Evolutionary conservation across 2,797 vertebrate genomes (phyloP).

Genomic region (Chrosomus eos): DNA sequence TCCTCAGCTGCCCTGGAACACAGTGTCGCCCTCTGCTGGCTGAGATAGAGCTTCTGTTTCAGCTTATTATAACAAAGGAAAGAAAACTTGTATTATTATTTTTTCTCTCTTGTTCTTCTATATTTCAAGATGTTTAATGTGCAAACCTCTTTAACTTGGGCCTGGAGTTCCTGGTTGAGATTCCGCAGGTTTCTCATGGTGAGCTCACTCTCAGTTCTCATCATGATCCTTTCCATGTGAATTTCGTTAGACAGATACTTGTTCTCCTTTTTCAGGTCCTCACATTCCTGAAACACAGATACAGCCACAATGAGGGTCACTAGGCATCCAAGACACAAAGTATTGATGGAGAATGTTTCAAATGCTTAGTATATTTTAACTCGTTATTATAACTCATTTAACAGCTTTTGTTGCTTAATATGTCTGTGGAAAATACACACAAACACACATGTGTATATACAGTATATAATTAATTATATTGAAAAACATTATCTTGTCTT

Average conservation of each 20-base stretch:
- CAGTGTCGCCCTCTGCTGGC: constrained; percentile 75
- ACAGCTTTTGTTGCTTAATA: too few relatives aligned
- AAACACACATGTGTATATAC: too few relatives aligned
- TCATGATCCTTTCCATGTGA: constrained; percentile 82
- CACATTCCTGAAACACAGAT: constrained; percentile 77
- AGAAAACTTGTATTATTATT: background rate
- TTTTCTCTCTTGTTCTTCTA: background rate
- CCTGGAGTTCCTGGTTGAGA: constrained; percentile 82
- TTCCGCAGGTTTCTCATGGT: constrained; percentile 83
- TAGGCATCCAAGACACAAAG: background rate
- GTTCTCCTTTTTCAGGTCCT: constrained; percentile 83
- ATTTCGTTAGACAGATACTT: constrained; percentile 81
- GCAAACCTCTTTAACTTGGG: constrained; percentile 80
- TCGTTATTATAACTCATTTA: too few relatives aligned
- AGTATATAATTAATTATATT: too few relatives aligned
- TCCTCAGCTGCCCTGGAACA: constrained; percentile 70
- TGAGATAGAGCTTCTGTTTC: constrained; percentile 74
- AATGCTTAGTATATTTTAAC: too few relatives aligned
- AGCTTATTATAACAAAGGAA: constrained; percentile 63
- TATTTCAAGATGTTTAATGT: background rate
- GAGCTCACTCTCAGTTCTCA: constrained; percentile 82
- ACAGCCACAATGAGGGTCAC: background rate
- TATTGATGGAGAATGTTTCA: background rate
- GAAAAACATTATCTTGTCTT: too few relatives aligned
- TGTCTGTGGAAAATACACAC: too few relatives aligned